Evolutionary conservation across 2,797 vertebrate genomes (phyloP).

Genomic region (Nothura maculosa): DNA sequence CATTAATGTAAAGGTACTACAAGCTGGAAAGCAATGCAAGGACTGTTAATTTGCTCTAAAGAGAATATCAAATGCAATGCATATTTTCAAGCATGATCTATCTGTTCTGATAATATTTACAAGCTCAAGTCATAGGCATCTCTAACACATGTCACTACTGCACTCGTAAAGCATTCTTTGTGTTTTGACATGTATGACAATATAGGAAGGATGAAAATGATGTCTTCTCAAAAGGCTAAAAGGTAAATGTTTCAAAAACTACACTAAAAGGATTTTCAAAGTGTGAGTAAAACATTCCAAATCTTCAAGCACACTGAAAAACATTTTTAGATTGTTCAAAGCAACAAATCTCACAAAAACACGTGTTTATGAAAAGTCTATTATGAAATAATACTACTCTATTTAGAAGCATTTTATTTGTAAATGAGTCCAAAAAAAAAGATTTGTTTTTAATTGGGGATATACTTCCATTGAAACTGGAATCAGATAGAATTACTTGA

Average conservation of each 20-base stretch:
- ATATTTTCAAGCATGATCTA: constrained; percentile 50
- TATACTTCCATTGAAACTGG: not conserved
- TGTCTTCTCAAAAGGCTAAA: constrained; percentile 23
- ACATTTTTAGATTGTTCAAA: not conserved
- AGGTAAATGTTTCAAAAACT: constrained; percentile 5
- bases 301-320: not conserved
- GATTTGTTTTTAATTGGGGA: not conserved
- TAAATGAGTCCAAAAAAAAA: not conserved
- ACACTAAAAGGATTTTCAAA: not conserved
- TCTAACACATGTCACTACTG: not conserved
- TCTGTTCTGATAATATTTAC: constrained; percentile 53
- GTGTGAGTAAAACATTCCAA: not conserved
- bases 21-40: constrained; percentile 12
- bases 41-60: constrained; percentile 40
- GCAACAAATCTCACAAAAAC: not conserved
- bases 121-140: constrained; percentile 11
- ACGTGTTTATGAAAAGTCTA: not conserved
- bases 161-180: not conserved
- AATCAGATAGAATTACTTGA: not conserved
- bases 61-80: constrained; percentile 32
- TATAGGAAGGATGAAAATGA: not conserved
- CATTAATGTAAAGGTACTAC: constrained; percentile 43
- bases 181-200: not conserved
- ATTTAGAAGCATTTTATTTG: not conserved
- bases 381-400: not conserved